These are phyloP conservation scores for Tachycineta bicolor DNA, from an alignment of 2,113 vertebrate species.

Conservation along the genomic window DNA sequence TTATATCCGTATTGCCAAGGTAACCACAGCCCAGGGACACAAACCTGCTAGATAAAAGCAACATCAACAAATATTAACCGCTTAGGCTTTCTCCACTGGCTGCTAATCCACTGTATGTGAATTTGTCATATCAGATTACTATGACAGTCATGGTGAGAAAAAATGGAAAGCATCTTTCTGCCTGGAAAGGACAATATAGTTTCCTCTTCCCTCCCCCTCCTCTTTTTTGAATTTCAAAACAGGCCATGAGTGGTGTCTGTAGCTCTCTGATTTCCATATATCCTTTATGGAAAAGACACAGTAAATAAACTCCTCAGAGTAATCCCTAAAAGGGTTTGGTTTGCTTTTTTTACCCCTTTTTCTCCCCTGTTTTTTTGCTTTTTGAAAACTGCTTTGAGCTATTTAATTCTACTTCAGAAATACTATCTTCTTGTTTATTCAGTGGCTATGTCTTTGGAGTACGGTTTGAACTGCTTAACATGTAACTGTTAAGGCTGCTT, in stretches of 20 bases:
- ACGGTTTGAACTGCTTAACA: slow-evolving; percentile 79
- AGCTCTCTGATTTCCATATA: slow-evolving; percentile 97
- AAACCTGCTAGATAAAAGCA: slow-evolving; percentile 98
- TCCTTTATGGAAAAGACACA: slow-evolving; percentile 92
- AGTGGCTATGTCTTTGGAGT: slow-evolving; percentile 78
- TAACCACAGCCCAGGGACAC: slow-evolving; percentile 96
- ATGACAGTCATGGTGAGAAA: slow-evolving; percentile 98
- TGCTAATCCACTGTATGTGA: slow-evolving; percentile 99
- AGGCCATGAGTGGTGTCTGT: slow-evolving; percentile 91
- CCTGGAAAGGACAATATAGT: slow-evolving; percentile 96
- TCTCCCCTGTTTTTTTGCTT: slow-evolving; percentile 62
- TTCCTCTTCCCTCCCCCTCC: slow-evolving; percentile 75
- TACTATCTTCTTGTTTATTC: slow-evolving; percentile 91
- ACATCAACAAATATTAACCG: slow-evolving; percentile 99
- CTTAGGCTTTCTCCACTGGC: slow-evolving; percentile 94
- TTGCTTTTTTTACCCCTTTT: slow-evolving; percentile 59
- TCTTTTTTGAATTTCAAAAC: slow-evolving; percentile 97
- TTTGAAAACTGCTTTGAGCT: slow-evolving; percentile 91
- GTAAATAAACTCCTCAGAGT: slow-evolving; percentile 96
- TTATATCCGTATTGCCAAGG: slow-evolving; percentile 94
- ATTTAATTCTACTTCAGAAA: slow-evolving; percentile 97
- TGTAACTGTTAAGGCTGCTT: slow-evolving; percentile 78
- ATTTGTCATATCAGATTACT: slow-evolving; percentile 99
- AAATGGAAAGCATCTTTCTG: slow-evolving; percentile 92
- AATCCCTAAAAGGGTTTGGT: slow-evolving; percentile 92